phyloP scores from a whole-genome alignment of 1,140 invertebrate species.

The Drosophila sp. region DNA sequence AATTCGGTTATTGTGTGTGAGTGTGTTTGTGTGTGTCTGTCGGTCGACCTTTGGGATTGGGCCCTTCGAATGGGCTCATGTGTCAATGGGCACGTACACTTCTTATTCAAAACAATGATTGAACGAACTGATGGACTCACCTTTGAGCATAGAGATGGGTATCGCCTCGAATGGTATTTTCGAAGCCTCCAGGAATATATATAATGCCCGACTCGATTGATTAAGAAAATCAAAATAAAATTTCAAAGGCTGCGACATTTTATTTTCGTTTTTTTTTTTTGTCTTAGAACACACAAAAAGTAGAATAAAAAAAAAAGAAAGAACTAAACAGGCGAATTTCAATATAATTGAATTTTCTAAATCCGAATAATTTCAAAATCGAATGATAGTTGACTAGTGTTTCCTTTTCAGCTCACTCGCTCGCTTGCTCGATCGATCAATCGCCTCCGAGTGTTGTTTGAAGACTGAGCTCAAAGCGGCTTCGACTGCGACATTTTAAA shows the following conservation, averaged over 20 bases:
- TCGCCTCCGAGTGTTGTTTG: slow-evolving; percentile 55
- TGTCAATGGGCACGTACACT: slow-evolving; percentile 28
- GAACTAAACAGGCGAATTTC: background rate
- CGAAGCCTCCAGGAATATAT: slow-evolving; percentile 87
- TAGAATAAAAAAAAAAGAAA: background rate
- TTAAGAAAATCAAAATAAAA: slow-evolving; percentile 89
- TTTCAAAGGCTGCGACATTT: slow-evolving; percentile 84
- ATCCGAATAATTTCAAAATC: slow-evolving; percentile 22
- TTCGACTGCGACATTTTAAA: slow-evolving; percentile 68
- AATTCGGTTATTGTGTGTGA: slow-evolving; percentile 15
- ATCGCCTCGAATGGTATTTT: slow-evolving; percentile 86
- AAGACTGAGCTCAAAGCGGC: slow-evolving; percentile 65
- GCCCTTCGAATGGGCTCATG: slow-evolving; percentile 11
- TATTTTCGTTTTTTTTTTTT: slow-evolving; percentile 22
- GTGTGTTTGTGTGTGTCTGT: slow-evolving; percentile 21
- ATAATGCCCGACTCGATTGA: slow-evolving; percentile 89
- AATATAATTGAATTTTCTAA: background rate
- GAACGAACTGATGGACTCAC: slow-evolving; percentile 56
- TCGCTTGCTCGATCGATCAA: slow-evolving; percentile 14
- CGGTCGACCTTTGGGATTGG: slow-evolving; percentile 46
- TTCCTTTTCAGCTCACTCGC: slow-evolving; percentile 11
- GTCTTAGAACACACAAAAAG: background rate
- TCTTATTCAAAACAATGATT: background rate
- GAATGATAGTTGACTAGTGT: slow-evolving; percentile 22
- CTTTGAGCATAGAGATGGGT: slow-evolving; percentile 85